These are phyloP conservation scores for Drosophila carrolli DNA, from an alignment of 1,140 invertebrate genomes.

Conservation along the genomic window DNA sequence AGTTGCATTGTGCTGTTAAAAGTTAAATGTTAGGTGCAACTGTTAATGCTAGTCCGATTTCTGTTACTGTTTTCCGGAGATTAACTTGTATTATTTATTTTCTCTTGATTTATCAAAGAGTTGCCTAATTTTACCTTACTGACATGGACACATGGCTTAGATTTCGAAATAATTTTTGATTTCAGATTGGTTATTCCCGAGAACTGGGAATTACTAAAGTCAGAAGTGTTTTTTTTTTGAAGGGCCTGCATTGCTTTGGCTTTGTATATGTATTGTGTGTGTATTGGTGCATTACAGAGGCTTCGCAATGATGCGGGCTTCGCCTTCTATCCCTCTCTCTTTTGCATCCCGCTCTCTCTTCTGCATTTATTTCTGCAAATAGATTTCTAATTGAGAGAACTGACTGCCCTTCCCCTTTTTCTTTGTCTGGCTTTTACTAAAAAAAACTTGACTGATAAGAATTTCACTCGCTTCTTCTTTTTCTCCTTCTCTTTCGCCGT, in stretches of 20 bases:
- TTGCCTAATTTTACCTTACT: too few species aligned
- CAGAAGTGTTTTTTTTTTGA: conserved; percentile 5
- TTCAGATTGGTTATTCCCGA: background rate
- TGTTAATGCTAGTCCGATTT: conserved; percentile 12
- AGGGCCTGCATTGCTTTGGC: conserved; percentile 15
- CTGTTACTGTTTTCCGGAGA: background rate
- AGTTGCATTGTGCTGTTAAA: conserved; percentile 54
- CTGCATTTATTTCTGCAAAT: conserved; percentile 42
- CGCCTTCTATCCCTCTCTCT: conserved; percentile 1
- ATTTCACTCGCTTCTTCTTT: conserved; percentile 27
- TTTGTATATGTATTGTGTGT: conserved; percentile 6
- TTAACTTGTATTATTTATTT: background rate
- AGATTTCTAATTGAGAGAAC: conserved; percentile 49
- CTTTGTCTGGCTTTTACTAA: conserved; percentile 25
- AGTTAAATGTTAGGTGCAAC: conserved; percentile 18
- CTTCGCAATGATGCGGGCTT: conserved; percentile 46
- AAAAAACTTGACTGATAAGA: conserved; percentile 68
- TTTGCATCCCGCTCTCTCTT: conserved; percentile 1
- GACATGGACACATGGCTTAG: too few species aligned
- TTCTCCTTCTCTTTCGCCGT: conserved; percentile 16
- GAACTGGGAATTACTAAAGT: background rate
- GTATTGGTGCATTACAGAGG: conserved; percentile 32
- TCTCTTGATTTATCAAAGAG: too few species aligned
- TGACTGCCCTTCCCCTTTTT: background rate
- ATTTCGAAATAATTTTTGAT: background rate